Evolutionary conservation across 2,888 invertebrate genomes (phyloP).

Genomic region (Heliconius aoede): DNA sequence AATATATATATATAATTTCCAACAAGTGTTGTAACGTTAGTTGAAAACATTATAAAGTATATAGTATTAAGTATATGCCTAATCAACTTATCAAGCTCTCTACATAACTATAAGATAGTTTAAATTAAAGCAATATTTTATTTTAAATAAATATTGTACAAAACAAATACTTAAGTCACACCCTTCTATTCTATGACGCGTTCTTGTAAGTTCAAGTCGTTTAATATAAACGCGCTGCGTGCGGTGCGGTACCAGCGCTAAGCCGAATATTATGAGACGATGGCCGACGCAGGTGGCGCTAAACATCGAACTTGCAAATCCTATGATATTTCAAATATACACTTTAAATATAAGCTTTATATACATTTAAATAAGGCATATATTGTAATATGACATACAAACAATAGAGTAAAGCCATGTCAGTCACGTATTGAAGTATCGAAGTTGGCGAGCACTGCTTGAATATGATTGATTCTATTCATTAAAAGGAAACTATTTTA

Average conservation of each 20-base stretch:
- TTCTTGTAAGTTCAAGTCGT: constrained; percentile 55
- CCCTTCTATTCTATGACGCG: constrained; percentile 31
- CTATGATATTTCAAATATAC: constrained; percentile 35
- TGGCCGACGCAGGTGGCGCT: constrained; percentile 78
- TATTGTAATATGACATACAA: constrained; percentile 56
- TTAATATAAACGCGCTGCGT: constrained; percentile 55
- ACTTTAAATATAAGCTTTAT: constrained; percentile 47
- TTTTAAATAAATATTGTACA: neutral
- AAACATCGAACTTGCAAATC: constrained; percentile 73
- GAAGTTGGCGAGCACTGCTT: constrained; percentile 40
- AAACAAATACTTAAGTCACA: neutral
- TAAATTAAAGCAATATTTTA: neutral
- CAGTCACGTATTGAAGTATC: constrained; percentile 49
- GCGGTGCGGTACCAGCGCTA: constrained; percentile 63
- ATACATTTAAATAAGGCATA: constrained; percentile 2
- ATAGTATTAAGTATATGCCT: no score
- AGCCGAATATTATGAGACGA: constrained; percentile 84
- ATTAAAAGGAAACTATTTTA: constrained; percentile 3
- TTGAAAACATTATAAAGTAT: no score
- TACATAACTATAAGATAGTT: neutral
- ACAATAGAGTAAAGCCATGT: constrained; percentile 50
- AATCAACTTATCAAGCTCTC: neutral
- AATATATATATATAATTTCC: no score
- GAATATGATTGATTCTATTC: constrained; percentile 43
- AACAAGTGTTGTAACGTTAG: no score